A percentile compares a stretch with the other conserved stretches of the same genome.
Conservation (phyloP, 2,113 vertebrate genomes). For the Megaceryle torquata region DNA sequence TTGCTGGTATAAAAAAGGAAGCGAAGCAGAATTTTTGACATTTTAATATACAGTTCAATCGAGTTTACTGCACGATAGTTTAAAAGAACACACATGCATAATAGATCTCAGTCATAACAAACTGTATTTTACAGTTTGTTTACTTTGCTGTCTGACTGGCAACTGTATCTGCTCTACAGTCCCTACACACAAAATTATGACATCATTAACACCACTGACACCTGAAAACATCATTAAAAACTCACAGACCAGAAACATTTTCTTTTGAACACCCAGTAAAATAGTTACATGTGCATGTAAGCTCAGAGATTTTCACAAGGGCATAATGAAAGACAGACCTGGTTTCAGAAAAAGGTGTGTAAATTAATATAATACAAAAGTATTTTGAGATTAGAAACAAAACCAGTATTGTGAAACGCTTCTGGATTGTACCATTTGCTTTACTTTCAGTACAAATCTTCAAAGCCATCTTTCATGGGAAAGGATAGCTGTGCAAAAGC, state of each 20-base stretch:
- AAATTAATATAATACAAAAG: not conserved
- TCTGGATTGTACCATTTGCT: not conserved
- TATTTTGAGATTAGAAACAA: not conserved
- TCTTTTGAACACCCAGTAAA: not conserved
- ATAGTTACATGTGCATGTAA: not conserved
- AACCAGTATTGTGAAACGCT: not conserved
- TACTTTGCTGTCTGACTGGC: not conserved
- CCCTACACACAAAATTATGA: not conserved
- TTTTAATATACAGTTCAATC: not conserved
- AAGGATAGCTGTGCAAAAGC: not conserved
- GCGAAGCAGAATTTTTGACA: slow-evolving; percentile 3
- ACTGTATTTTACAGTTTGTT: not conserved
- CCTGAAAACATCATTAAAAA: not conserved
- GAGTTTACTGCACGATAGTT: not conserved
- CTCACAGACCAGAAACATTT: not conserved
- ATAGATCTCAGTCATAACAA: not conserved
- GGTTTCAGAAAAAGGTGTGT: not conserved
- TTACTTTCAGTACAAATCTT: not conserved
- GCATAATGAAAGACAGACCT: not conserved
- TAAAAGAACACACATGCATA: not conserved
- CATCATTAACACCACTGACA: not conserved
- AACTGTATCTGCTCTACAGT: not conserved
- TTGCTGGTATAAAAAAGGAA: slow-evolving; percentile 67
- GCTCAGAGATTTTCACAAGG: not conserved
- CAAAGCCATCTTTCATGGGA: not conserved